phyloP scores from a whole-genome alignment of 2,113 vertebrate species.

The Morone chrysops region DNA sequence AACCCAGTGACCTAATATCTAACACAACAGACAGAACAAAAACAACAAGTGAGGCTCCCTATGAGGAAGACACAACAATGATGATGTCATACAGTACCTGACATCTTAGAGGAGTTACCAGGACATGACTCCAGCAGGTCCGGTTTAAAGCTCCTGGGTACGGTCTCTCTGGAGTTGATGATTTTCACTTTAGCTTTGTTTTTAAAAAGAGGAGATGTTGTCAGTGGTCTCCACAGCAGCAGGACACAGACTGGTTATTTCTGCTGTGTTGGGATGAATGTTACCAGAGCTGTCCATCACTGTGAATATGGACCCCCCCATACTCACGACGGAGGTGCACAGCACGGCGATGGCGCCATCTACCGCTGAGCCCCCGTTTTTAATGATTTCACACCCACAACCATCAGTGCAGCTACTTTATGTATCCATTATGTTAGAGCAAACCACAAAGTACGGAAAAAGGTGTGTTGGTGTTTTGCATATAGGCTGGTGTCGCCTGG shows the following conservation, averaged over 20 bases:
- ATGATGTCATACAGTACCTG: slow-evolving; percentile 50
- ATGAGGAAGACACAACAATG: background rate
- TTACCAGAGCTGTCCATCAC: slow-evolving; percentile 78
- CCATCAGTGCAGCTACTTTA: slow-evolving; percentile 28
- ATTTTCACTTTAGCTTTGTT: too few relatives aligned
- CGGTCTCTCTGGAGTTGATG: slow-evolving; percentile 4
- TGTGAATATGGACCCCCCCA: slow-evolving; percentile 92
- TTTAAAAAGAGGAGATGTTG: too few relatives aligned
- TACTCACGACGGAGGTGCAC: slow-evolving; percentile 90
- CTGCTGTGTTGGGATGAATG: too few relatives aligned
- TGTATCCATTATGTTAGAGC: too few relatives aligned
- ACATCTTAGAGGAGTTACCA: background rate
- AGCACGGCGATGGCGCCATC: slow-evolving; percentile 94
- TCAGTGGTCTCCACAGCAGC: too few relatives aligned
- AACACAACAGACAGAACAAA: background rate
- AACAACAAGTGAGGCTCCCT: background rate
- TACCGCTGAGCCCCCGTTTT: slow-evolving; percentile 88
- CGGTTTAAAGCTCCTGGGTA: slow-evolving; percentile 59
- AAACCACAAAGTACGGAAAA: too few relatives aligned
- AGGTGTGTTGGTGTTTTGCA: too few relatives aligned
- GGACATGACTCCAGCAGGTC: slow-evolving; percentile 78
- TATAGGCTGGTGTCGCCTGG: too few relatives aligned
- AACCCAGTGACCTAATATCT: background rate
- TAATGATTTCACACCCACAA: slow-evolving; percentile 70
- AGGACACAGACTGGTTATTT: too few relatives aligned